Evolutionary conservation across 2,113 vertebrate genomes (phyloP).

Genomic region (Platichthys stellatus): DNA sequence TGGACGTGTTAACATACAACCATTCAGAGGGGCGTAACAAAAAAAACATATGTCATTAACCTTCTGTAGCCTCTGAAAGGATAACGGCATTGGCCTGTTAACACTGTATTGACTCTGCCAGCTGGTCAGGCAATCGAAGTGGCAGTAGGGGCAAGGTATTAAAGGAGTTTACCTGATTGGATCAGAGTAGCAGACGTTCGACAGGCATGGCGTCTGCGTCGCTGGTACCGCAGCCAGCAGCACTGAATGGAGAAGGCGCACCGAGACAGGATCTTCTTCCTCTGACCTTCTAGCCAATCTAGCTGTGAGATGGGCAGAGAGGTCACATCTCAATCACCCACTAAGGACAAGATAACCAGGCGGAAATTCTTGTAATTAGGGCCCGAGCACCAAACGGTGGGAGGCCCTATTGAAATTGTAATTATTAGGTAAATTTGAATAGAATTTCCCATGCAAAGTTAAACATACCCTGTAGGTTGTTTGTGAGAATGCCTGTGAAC

Average conservation of each 20-base stretch:
- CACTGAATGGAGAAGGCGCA: constrained; percentile 90
- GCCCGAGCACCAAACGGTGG: too few species aligned
- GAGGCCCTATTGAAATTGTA: not conserved
- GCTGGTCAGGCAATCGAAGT: constrained; percentile 22
- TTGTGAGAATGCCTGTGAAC: not conserved
- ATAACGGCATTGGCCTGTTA: constrained; percentile 16
- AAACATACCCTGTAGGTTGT: not conserved
- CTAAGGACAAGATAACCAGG: not conserved
- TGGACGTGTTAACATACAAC: not conserved
- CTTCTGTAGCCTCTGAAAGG: constrained; percentile 16
- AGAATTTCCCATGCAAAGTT: not conserved
- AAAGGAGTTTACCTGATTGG: constrained; percentile 88
- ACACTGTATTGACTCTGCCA: constrained; percentile 28
- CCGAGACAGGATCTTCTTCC: constrained; percentile 80
- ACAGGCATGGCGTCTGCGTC: constrained; percentile 69
- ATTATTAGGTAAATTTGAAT: not conserved
- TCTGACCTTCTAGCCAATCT: constrained; percentile 86
- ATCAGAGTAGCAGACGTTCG: constrained; percentile 83
- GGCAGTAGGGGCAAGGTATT: not conserved
- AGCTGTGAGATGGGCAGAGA: constrained; percentile 79
- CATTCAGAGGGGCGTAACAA: not conserved
- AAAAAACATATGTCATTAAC: constrained; percentile 12
- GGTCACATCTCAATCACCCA: constrained; percentile 12
- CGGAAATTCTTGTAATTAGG: not conserved
- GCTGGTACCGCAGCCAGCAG: constrained; percentile 86